Evolutionary conservation across 2,888 invertebrate species (phyloP).

Genomic region (Myopa testacea): DNA sequence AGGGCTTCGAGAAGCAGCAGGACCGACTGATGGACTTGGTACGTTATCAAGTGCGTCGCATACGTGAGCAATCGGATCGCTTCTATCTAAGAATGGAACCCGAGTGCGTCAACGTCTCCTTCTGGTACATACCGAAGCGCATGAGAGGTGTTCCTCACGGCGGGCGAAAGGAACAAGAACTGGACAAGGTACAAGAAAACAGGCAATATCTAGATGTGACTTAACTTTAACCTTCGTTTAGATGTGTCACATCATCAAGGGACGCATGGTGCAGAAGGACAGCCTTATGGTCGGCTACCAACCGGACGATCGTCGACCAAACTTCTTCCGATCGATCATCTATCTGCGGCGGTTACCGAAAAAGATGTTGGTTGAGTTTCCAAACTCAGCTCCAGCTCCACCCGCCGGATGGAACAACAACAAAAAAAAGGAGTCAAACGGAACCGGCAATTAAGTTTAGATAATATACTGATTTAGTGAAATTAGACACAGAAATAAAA

Average conservation of each 20-base stretch:
- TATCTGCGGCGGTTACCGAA: too few species aligned
- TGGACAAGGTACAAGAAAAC: conserved; percentile 77
- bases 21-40: conserved; percentile 93
- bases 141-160: conserved; percentile 81
- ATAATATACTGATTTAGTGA: not conserved
- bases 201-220: not conserved
- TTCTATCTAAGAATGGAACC: conserved; percentile 91
- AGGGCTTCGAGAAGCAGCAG: conserved; percentile 95
- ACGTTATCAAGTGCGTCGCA: conserved; percentile 88
- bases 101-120: conserved; percentile 96
- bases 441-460: not conserved
- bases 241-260: conserved; percentile 96
- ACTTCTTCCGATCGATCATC: too few species aligned
- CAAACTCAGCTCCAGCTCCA: too few species aligned
- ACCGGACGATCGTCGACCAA: too few species aligned
- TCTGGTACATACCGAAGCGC: conserved; percentile 97
- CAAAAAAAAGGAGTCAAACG: conserved; percentile 1
- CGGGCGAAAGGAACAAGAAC: conserved; percentile 78
- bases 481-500: conserved; percentile 39
- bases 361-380: not conserved
- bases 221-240: conserved; percentile 63
- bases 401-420: not conserved
- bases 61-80: conserved; percentile 85
- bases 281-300: conserved; percentile 96
- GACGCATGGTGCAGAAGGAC: conserved; percentile 97